Base-by-base conservation (phyloP, 92 coral and sea anemone species). In the Desmophyllum pertusum region DNA sequence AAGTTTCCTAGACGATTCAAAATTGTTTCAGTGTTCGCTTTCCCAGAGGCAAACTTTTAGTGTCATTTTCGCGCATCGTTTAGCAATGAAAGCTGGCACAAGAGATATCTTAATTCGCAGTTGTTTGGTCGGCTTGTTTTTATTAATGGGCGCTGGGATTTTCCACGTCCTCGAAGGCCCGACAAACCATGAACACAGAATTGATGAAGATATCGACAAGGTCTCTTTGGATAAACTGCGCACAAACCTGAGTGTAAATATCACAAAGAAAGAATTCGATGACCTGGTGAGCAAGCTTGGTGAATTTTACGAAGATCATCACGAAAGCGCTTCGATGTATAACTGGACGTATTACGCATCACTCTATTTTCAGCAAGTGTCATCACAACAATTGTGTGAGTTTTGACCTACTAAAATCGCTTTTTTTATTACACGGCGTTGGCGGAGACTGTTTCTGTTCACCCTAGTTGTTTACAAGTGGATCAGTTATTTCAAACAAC, bases 321-420 rank as follows among this genome's bases (percentile, higher is more conserved):
- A 33, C 23, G 38, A 19, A 6, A 66, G 81, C 30, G 9, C 80
- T 17, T 35, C 81, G 0, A 48, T 67, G 21, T 75, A 65, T 62
- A 42, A 81, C 15, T 85, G 89, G 86, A 80, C 92, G 15, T 89
- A 53, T 45, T 89, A 81, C 43, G 85, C 76, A 13, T 66, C 92
- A 30, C 87, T 89, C 4, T 89, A 85, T 39, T 85, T 35, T 87
- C 79, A 46, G 90, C 90, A 10, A 84, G 81, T 50, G 92, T 85
- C 51, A 53, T 89, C 27, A 80, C 92, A 19, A 89, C 92, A n/a
- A 85, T 85, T 36, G 92, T n/a, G n/a, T n/a, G n/a, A n/a, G n/a
- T n/a, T n/a, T n/a, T n/a, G n/a, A n/a, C n/a, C n/a, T n/a, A n/a
- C n/a, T n/a, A n/a, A n/a, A n/a, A n/a, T n/a, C n/a, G n/a, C n/a